These are phyloP conservation scores for Lepidurus apus DNA, from an alignment of 1,140 invertebrate genomes.

Conservation along the genomic window DNA sequence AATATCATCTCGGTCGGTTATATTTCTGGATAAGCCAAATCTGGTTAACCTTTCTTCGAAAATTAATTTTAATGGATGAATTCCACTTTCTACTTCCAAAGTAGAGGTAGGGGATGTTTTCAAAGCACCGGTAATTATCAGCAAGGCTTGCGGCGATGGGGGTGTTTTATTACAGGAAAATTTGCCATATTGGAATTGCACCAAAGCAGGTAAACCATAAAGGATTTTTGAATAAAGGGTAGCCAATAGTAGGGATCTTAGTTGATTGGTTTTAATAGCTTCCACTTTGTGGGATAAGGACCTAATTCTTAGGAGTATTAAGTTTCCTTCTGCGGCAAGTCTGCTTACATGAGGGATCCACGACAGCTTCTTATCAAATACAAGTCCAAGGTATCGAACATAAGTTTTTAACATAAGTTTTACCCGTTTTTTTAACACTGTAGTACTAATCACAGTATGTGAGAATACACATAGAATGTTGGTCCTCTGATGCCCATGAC, in stretches of 20 bases:
- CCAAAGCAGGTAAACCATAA: neutral
- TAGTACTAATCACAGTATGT: too few relatives aligned
- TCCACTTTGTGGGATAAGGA: neutral
- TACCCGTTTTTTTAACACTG: too few relatives aligned
- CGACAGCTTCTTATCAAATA: too few relatives aligned
- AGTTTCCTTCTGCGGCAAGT: too few relatives aligned
- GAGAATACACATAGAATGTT: neutral
- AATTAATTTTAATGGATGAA: neutral
- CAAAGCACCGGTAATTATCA: constrained; percentile 17
- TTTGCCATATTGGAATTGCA: neutral
- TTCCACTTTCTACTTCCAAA: constrained; percentile 6
- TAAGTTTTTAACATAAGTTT: too few relatives aligned
- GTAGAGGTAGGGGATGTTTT: neutral
- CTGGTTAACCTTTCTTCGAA: neutral
- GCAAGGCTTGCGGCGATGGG: neutral
- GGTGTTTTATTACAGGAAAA: neutral
- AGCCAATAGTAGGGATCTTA: neutral
- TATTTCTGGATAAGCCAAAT: neutral
- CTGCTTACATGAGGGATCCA: too few relatives aligned
- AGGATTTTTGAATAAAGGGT: neutral
- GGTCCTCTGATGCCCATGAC: too few relatives aligned
- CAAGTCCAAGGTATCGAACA: too few relatives aligned
- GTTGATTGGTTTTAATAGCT: neutral
- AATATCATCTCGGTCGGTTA: neutral
- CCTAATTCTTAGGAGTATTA: neutral